Evolutionary conservation across 2,797 vertebrate genomes (phyloP), one percentile per base, ranked within the genome.

Genomic region (Hippopotamyrus pictus): DNA sequence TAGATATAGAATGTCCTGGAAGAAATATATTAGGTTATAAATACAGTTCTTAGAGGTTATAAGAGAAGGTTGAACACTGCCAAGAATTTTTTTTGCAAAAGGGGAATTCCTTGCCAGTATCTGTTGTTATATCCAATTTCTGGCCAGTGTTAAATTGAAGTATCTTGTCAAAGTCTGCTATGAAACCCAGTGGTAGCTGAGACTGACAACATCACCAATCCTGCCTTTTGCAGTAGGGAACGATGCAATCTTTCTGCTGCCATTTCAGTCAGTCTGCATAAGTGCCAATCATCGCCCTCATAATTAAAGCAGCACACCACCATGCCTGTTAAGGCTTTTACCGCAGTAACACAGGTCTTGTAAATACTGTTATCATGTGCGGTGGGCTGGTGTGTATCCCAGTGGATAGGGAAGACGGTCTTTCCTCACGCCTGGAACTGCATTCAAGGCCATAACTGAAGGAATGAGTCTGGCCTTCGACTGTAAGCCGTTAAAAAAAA

Each of bases 91-190:
- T 86, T 86, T 17, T 57, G 14, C 29, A 53, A 25, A 19, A 37
- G 51, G 25, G 50, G 53, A 54, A 69, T 33, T n/a, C 33, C 14
- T 19, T 59, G 29, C 85, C 85, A 37, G 25, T 54, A 12, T 57
- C 85, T 41, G 25, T 37, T 37, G 22, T 50, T 50, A 84, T 54
- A 86, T 86, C 14, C 33, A 57, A 86, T 86, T 86, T 86, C 85
- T 59, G 85, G 4, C 50, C 51, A 8, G 53, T 54, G 25, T 41
- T 57, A 86, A 86, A 59, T 59, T 33, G 50, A 86, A 86, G 85
- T 37, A 33, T 86, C 57, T 86, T 59, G 85, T 86, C 85, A 86
- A 54, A 86, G 8, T 54, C 85, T 86, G 53, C 85, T 25, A 54
- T 54, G 85, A 57, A 86, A 53, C 51, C 25, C 51, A 37, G 25